Evolutionary conservation across 92 coral and sea anemone genomes (phyloP).

Genomic region (Muricea muricata): DNA sequence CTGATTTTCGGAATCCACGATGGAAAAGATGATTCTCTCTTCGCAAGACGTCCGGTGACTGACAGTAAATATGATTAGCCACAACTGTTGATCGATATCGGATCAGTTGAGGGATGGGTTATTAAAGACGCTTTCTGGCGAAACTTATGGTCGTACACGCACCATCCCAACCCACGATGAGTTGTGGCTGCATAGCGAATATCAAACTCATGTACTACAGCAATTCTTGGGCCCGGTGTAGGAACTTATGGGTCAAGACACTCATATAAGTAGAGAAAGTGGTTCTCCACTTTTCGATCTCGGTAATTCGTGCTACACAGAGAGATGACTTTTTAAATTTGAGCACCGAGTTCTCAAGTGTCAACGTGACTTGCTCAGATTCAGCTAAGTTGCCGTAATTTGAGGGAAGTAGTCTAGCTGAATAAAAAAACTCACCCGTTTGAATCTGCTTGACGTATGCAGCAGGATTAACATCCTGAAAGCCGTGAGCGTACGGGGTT

Average conservation of each 20-base stretch:
- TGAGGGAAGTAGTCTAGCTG: constrained; percentile 1
- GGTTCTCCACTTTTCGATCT: constrained; percentile 36
- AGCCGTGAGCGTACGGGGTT: not conserved
- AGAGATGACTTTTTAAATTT: constrained; percentile 42
- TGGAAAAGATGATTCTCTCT: constrained; percentile 52
- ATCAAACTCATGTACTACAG: constrained; percentile 49
- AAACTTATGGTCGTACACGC: constrained; percentile 27
- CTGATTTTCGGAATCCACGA: not conserved
- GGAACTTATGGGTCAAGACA: constrained; percentile 31
- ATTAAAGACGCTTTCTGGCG: constrained; percentile 42
- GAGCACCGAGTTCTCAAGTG: constrained; percentile 55
- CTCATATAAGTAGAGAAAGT: constrained; percentile 48
- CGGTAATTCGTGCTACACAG: constrained; percentile 1
- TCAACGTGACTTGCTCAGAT: no score
- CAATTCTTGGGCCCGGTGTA: constrained; percentile 18
- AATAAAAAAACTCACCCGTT: constrained; percentile 18
- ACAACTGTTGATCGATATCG: constrained; percentile 40
- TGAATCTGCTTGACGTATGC: not conserved
- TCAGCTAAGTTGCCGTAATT: constrained; percentile 8
- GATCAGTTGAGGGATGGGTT: constrained; percentile 47
- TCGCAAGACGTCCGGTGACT: constrained; percentile 21
- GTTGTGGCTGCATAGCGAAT: constrained; percentile 56
- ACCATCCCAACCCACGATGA: constrained; percentile 57
- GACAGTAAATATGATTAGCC: constrained; percentile 54
- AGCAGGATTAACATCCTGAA: not conserved